Percentiles rank a stretch among this genome's conserved stretches.
Evolutionary conservation across 2,888 invertebrate species (phyloP).

Genomic region (Drosophila limbata): DNA sequence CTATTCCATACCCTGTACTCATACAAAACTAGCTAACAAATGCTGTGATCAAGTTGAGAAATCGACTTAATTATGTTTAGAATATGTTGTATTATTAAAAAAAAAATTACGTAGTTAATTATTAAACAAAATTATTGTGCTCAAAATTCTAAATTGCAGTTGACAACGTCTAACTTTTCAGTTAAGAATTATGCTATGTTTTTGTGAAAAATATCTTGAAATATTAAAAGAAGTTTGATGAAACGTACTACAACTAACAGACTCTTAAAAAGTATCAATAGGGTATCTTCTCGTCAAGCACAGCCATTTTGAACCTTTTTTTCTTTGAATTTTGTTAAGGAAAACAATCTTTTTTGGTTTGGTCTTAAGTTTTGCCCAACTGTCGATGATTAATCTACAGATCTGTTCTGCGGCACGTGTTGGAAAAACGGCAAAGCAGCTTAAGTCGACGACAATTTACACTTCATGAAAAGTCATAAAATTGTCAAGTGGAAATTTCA

Average conservation of each 20-base stretch:
- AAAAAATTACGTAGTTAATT: not conserved
- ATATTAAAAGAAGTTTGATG: not conserved
- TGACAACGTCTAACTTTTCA: not conserved
- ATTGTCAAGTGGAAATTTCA: not conserved
- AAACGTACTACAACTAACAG: too few relatives aligned
- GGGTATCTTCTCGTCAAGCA: slow-evolving; percentile 5
- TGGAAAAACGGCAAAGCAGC: not conserved
- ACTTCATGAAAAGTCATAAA: not conserved
- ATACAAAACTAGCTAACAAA: not conserved
- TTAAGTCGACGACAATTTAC: not conserved
- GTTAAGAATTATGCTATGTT: not conserved
- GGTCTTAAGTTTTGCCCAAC: slow-evolving; percentile 30
- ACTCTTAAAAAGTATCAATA: not conserved
- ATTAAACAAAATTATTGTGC: not conserved
- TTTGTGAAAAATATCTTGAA: not conserved
- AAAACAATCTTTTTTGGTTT: slow-evolving; percentile 58
- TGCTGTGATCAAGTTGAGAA: slow-evolving; percentile 3
- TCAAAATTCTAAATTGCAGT: not conserved
- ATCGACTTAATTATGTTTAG: slow-evolving; percentile 2
- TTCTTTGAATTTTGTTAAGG: slow-evolving; percentile 37
- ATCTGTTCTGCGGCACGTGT: slow-evolving; percentile 14
- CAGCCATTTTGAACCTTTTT: too few relatives aligned
- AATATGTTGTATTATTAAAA: not conserved
- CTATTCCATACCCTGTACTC: slow-evolving; percentile 15
- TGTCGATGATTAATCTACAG: slow-evolving; percentile 20